These are phyloP conservation scores for Aurelia coerulea DNA, from an alignment of 30 jellyfish, hydroid and myxozoan genomes.

Conservation along the genomic window DNA sequence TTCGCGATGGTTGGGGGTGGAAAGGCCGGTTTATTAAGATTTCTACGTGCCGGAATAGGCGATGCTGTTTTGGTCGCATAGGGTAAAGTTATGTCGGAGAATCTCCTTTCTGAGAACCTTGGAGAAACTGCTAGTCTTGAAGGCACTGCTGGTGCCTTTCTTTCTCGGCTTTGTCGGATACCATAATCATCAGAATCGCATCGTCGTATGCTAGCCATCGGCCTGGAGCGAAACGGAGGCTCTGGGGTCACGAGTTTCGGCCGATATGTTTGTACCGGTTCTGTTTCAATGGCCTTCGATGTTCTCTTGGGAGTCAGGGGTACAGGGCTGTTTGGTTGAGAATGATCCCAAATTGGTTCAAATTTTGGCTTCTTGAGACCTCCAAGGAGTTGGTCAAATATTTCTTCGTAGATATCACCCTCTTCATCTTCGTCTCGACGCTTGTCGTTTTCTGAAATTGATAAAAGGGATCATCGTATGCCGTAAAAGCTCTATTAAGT, in stretches of 20 bases:
- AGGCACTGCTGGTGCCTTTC: conserved; percentile 31
- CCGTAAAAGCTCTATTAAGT: too few relatives aligned
- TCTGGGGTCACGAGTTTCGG: conserved; percentile 34
- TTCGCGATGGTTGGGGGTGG: conserved; percentile 31
- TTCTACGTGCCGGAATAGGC: conserved; percentile 7
- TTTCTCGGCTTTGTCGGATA: not conserved
- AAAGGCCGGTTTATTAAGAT: not conserved
- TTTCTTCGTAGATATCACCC: conserved; percentile 73
- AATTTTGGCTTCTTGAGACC: conserved; percentile 66
- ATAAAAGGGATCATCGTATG: not conserved
- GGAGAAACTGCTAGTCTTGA: conserved; percentile 2
- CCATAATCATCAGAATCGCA: conserved; percentile 50
- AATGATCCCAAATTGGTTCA: conserved; percentile 66
- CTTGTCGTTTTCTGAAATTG: conserved; percentile 18
- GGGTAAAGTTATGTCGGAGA: conserved; percentile 65
- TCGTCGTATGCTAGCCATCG: conserved; percentile 15
- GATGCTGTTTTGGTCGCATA: not conserved
- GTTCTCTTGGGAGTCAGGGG: conserved; percentile 15
- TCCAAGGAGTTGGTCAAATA: conserved; percentile 82
- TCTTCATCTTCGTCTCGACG: conserved; percentile 13
- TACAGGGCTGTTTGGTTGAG: conserved; percentile 52
- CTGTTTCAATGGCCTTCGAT: conserved; percentile 5
- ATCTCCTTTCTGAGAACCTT: conserved; percentile 39
- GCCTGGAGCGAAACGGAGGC: conserved; percentile 25
- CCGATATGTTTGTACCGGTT: conserved; percentile 1